Base-by-base conservation (phyloP, 1,140 invertebrate species). In the Listronotus bonariensis region DNA sequence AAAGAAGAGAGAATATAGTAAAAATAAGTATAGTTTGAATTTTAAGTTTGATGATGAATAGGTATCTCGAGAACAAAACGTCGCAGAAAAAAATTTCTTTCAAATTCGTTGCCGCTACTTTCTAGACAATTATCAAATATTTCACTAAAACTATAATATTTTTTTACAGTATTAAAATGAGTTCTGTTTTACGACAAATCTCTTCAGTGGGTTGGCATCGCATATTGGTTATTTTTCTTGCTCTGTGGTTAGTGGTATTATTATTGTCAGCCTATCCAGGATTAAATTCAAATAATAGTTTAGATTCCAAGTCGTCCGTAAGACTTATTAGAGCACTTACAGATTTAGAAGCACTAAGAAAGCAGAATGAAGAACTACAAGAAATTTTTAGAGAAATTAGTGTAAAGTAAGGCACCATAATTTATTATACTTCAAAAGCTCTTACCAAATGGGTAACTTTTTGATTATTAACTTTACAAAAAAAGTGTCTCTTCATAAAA, bases 351-450 rank as follows among this genome's bases (percentile, higher is more conserved):
- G 69, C 70, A 17, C 65, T 79, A 10, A 59, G 70, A 32, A 77
- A 74, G 65, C 77, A 79, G 60, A 79, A 79, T 66, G 51, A 64
- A 20, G 77, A 79, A 49, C 48, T 79, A 12, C 68, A 76, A 43
- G 73, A 77, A 45, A 72, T 79, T 51, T 77, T 78, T 58, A 75
- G 63, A 53, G 77, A 78, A 54, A 72, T 79, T 18, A 78, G 70
- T 64, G 40, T 75, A 48, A 75, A 76, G 77, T 78, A 70, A 60
- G 68, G 55, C 32, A 3, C 20, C 5, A 26, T 26, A 26, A 26
- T 26, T 26, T 26, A 26, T 26, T 26, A 3, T 26, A 26, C n/a
- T n/a, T n/a, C n/a, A n/a, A n/a, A n/a, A n/a, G n/a, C n/a, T n/a
- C n/a, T n/a, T n/a, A n/a, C n/a, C n/a, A n/a, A n/a, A n/a, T n/a